Conservation (phyloP, 2,797 vertebrate species). For the Leptatherina wallacei region DNA sequence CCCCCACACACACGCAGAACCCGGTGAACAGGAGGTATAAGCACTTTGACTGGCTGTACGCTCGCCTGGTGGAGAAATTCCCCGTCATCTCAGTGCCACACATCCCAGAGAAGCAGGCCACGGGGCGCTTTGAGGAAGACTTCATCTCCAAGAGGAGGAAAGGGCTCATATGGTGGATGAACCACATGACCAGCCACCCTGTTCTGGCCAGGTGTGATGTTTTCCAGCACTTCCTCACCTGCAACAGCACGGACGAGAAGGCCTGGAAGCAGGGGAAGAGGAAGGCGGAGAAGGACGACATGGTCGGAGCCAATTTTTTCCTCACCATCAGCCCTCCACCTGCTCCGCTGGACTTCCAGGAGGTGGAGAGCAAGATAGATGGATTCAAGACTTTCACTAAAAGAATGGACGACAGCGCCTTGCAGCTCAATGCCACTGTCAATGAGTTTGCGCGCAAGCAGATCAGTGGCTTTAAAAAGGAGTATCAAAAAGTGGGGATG, state of each 20-base stretch:
- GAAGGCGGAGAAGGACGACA: conserved; percentile 96
- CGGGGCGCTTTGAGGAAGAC: conserved; percentile 97
- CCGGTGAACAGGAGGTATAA: conserved; percentile 95
- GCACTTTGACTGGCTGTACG: conserved; percentile 98
- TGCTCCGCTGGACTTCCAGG: conserved; percentile 89
- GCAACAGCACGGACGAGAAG: conserved; percentile 94
- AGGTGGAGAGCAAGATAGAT: conserved; percentile 95
- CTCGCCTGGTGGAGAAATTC: conserved; percentile 94
- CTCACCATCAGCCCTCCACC: conserved; percentile 92
- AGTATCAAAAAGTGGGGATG: conserved; percentile 96
- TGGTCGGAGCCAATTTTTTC: conserved; percentile 98
- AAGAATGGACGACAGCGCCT: conserved; percentile 94
- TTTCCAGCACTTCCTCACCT: conserved; percentile 97
- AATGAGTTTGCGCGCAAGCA: conserved; percentile 96
- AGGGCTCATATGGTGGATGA: conserved; percentile 98
- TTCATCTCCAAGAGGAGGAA: conserved; percentile 97
- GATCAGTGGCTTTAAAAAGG: conserved; percentile 96
- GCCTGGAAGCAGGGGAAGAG: conserved; percentile 97
- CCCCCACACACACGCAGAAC: conserved; percentile 91
- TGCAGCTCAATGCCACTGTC: conserved; percentile 92
- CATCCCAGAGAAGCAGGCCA: conserved; percentile 98
- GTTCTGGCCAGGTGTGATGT: conserved; percentile 93
- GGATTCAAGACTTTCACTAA: conserved; percentile 96
- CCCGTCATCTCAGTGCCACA: conserved; percentile 97
- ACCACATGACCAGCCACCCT: conserved; percentile 98